A percentile compares a stretch with the other conserved stretches of the same genome.
These are phyloP conservation scores for Diplosoma virens DNA, from an alignment of 23 tunicate genomes.

Conservation along the genomic window DNA sequence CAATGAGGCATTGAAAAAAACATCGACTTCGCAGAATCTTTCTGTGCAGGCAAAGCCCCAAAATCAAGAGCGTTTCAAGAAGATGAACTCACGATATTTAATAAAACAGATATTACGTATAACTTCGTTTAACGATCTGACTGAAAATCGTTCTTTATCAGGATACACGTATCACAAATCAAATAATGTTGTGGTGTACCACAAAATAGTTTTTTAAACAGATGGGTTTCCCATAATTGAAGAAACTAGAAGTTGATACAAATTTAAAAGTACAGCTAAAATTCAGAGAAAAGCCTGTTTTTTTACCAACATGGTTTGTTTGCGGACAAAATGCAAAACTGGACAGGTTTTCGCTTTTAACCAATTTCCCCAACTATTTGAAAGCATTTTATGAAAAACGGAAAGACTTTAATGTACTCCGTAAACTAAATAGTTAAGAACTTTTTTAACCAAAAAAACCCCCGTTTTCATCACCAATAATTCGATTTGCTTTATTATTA, in stretches of 20 bases:
- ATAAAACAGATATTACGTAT: not conserved
- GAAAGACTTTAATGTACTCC: not conserved
- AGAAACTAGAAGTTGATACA: not conserved
- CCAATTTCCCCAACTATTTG: slow-evolving; percentile 3
- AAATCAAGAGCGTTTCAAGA: slow-evolving; percentile 10
- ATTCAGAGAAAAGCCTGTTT: not conserved
- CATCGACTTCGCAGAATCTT: not conserved
- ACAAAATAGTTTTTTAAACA: not conserved
- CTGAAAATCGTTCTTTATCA: not conserved
- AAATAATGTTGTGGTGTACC: not conserved
- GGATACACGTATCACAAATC: slow-evolving; percentile 10
- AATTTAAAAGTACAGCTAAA: slow-evolving; percentile 6
- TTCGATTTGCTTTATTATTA: slow-evolving; percentile 13
- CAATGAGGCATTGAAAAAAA: too few relatives aligned
- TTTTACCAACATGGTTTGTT: slow-evolving; percentile 13
- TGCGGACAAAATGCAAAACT: slow-evolving; percentile 1
- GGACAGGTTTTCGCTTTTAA: not conserved
- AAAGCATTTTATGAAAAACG: not conserved
- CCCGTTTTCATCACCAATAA: slow-evolving; percentile 1
- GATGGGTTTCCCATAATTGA: not conserved
- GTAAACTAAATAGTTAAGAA: not conserved
- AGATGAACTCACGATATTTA: not conserved
- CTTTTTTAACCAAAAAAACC: not conserved
- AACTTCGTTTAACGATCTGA: not conserved
- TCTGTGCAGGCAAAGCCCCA: not conserved